Conservation (phyloP, 2,797 vertebrate genomes). For the Xerus rutilus region DNA sequence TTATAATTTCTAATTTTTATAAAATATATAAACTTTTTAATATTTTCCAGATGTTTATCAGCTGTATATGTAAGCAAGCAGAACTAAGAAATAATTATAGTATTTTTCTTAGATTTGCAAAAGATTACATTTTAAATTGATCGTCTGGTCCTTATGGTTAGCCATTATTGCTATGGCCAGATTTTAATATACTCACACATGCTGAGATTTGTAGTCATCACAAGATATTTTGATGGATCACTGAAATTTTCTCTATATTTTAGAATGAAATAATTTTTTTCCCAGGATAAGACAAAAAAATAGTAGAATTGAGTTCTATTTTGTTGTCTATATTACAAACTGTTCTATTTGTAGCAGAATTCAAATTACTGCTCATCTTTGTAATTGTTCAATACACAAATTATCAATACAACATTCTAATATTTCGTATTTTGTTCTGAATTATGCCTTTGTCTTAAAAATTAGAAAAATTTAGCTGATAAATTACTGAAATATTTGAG, state of each 20-base stretch:
- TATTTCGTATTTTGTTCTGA: neutral
- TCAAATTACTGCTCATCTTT: neutral
- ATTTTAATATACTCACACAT: neutral
- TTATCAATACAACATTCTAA: neutral
- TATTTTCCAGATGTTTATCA: neutral
- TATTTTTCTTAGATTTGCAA: neutral
- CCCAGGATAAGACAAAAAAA: neutral
- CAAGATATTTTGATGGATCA: neutral
- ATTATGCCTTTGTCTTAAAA: neutral
- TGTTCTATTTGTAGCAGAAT: neutral
- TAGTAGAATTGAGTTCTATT: neutral
- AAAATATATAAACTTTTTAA: neutral
- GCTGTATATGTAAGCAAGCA: neutral
- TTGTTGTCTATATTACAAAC: neutral
- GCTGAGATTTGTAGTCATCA: neutral
- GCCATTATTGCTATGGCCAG: neutral
- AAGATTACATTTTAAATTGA: conserved; percentile 21
- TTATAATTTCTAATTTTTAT: conserved; percentile 36
- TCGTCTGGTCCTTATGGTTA: neutral
- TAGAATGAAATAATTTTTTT: conserved; percentile 1
- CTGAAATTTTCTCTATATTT: neutral
- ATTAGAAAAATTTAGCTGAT: neutral
- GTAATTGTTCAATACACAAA: neutral
- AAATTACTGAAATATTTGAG: neutral
- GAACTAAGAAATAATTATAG: neutral